phyloP scores from a whole-genome alignment of 2,797 vertebrate species.

The Vespertilio murinus region DNA sequence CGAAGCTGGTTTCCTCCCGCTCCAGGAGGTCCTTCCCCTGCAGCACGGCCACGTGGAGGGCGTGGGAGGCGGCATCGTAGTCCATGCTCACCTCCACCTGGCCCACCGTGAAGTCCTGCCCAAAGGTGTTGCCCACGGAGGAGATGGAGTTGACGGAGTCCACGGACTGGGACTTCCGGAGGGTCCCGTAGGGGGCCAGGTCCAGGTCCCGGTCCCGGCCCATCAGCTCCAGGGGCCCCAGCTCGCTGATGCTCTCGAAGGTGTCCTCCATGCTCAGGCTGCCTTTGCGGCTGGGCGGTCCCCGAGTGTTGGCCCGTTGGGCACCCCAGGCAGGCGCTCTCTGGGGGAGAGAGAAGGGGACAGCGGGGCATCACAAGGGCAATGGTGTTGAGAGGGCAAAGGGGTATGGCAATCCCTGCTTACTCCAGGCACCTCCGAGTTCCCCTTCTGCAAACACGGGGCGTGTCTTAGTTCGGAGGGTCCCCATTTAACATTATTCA shows the following conservation, averaged over 20 bases:
- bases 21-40: slow-evolving; percentile 98
- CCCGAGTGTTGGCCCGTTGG: slow-evolving; percentile 63
- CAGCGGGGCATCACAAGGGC: neutral
- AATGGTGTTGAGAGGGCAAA: too few species aligned
- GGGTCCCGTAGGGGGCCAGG: slow-evolving; percentile 85
- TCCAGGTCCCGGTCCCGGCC: slow-evolving; percentile 89
- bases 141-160: slow-evolving; percentile 97
- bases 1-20: slow-evolving; percentile 93
- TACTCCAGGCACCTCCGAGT: neutral
- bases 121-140: slow-evolving; percentile 96
- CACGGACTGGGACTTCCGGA: slow-evolving; percentile 93
- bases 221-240: slow-evolving; percentile 96
- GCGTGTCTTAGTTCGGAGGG: neutral
- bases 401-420: neutral
- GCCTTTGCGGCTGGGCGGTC: slow-evolving; percentile 85
- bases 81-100: slow-evolving; percentile 96
- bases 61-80: slow-evolving; percentile 85
- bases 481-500: neutral
- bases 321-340: slow-evolving; percentile 86
- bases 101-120: slow-evolving; percentile 95
- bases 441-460: neutral
- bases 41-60: slow-evolving; percentile 91
- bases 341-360: slow-evolving; percentile 78
- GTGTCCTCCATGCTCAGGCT: slow-evolving; percentile 92
- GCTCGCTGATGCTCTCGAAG: slow-evolving; percentile 91